A percentile compares a stretch with the other conserved stretches of the same genome.
These are phyloP conservation scores for Ahaetulla prasina DNA, from an alignment of 2,113 vertebrate species.

Conservation along the genomic window DNA sequence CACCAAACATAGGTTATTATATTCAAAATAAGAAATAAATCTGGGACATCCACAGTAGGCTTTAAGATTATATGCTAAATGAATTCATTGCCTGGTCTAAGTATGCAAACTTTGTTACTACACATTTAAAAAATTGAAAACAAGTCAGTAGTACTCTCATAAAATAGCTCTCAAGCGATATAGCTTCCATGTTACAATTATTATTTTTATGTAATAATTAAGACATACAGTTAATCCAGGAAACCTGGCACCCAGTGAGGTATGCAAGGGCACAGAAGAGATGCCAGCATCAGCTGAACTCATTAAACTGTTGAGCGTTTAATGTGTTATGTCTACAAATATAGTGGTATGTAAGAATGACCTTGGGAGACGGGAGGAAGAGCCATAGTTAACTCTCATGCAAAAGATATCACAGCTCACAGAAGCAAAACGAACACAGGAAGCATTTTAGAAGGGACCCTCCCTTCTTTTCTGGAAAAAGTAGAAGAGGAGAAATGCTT, in stretches of 20 bases:
- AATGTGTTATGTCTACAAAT: background rate
- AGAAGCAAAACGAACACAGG: background rate
- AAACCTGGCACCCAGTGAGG: background rate
- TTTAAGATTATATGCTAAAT: background rate
- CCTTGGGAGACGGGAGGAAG: background rate
- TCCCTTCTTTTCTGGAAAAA: background rate
- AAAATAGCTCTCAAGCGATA: background rate
- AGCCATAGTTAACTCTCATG: background rate
- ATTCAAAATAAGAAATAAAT: background rate
- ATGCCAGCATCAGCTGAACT: background rate
- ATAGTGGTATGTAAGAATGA: background rate
- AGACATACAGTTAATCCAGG: background rate
- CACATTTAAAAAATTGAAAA: background rate
- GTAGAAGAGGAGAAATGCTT: background rate
- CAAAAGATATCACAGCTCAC: background rate
- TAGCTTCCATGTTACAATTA: background rate
- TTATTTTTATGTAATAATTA: background rate
- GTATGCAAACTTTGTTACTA: background rate
- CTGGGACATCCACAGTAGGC: background rate
- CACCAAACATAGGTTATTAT: background rate
- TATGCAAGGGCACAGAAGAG: background rate
- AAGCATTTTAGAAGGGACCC: background rate
- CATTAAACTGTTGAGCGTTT: background rate
- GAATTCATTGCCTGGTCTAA: background rate
- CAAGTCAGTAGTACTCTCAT: background rate